Evolutionary conservation across 2,113 vertebrate species (phyloP), one percentile per base, ranked within the genome.

Genomic region (Australoheros scitulus): DNA sequence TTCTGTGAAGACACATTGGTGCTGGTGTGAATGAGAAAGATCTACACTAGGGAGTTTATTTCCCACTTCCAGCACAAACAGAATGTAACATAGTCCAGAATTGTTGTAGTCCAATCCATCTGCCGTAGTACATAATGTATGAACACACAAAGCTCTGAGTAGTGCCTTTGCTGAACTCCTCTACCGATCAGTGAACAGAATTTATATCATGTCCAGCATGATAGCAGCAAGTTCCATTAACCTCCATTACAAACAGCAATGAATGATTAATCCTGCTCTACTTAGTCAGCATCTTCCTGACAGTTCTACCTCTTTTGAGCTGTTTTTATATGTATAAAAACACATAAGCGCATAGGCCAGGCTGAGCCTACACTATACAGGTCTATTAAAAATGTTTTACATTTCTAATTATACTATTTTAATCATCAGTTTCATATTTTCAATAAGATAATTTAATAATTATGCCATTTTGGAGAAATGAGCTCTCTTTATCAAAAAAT

Each of bases 51-150:
- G 2, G 18, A 34, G 47, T n/a, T 72, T n/a, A 72, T 55, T 34
- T 72, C 47, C 68, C 43, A 72, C 68, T 72, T 72, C 17, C 6
- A 55, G 18, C 47, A 55, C 47, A 72, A 72, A 72, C 68, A 32
- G 47, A 72, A 55, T 34, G 17, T 55, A 72, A 72, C 68, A 52
- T 3, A 55, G 68, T 52, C 18, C 47, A 32, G 47, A 72, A 55
- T 24, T 55, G 47, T 72, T 32, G 68, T 55, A 3, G 3, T 26
- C 11, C 65, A 32, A 34, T 52, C 52, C 68, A n/a, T 72, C 26
- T 72, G 47, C 47, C 68, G 34, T 14, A 55, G 68, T 72, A 29
- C 68, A 72, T 55, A 72, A 72, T 72, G 26, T n/a, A 72, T 72
- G 17, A 14, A 72, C 11, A 2, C 17, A 32, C 18, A 52, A 18